Evolutionary conservation across 30 jellyfish, hydroid and myxozoan genomes (phyloP).

Genomic region (Aurelia sp.): DNA sequence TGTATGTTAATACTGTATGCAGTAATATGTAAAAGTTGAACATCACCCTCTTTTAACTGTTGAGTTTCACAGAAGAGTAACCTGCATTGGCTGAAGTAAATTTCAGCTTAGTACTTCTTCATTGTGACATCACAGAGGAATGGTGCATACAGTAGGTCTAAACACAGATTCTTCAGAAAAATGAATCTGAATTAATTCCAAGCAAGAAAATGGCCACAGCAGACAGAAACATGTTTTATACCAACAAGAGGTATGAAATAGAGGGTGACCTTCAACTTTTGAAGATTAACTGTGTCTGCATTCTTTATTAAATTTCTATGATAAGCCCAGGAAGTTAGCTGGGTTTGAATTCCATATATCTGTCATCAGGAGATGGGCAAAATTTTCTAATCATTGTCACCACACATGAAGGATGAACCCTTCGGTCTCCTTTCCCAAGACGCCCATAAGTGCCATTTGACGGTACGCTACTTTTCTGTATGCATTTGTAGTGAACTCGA

Average conservation of each 20-base stretch:
- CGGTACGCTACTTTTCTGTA: conserved; percentile 33
- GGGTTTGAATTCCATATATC: conserved; percentile 33
- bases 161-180: no score
- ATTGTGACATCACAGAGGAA: no score
- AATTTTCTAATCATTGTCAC: background rate
- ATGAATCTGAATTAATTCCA: no score
- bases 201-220: no score
- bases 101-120: no score
- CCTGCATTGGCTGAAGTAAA: no score
- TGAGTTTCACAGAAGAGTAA: no score
- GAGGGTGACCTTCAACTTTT: background rate
- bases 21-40: no score
- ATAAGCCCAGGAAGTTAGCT: background rate
- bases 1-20: no score
- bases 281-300: background rate
- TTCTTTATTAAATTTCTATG: background rate
- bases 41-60: no score
- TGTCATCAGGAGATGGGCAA: conserved; percentile 4
- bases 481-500: conserved; percentile 15
- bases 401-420: conserved; percentile 33
- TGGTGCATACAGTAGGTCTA: no score
- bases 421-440: conserved; percentile 24
- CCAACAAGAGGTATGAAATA: background rate
- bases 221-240: no score
- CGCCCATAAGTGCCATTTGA: conserved; percentile 23